Percentiles rank a stretch among this genome's conserved stretches.
These are phyloP conservation scores for Ennomos quercinarius DNA, from an alignment of 2,888 invertebrate species.

Conservation along the genomic window DNA sequence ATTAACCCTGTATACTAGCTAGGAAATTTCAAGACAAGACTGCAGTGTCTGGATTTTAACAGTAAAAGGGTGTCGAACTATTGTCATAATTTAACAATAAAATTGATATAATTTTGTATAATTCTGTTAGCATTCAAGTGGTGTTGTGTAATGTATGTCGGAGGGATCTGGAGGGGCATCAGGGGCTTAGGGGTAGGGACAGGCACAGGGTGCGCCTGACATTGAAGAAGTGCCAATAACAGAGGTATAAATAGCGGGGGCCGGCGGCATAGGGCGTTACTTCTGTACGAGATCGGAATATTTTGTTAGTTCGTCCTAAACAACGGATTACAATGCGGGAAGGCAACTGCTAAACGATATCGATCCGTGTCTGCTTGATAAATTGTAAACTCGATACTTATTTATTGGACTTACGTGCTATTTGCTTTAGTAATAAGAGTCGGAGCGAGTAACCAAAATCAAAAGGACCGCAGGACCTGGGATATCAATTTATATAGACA, in stretches of 20 bases:
- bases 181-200: conserved; percentile 71
- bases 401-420: conserved; percentile 62
- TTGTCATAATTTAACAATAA: conserved; percentile 73
- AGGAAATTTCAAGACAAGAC: too few relatives aligned
- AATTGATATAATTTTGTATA: conserved; percentile 83
- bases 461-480: too few relatives aligned
- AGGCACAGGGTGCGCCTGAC: conserved; percentile 84
- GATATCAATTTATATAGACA: neutral
- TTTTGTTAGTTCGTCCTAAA: conserved; percentile 78
- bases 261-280: conserved; percentile 80
- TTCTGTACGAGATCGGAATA: conserved; percentile 84
- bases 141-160: conserved; percentile 79
- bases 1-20: too few relatives aligned
- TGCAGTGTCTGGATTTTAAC: neutral
- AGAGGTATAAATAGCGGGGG: conserved; percentile 84
- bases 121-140: conserved; percentile 74
- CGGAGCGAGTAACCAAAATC: neutral
- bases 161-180: conserved; percentile 66
- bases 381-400: conserved; percentile 68
- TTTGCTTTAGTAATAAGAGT: conserved; percentile 28
- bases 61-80: conserved; percentile 65
- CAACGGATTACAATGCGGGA: conserved; percentile 83
- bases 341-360: conserved; percentile 67
- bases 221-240: conserved; percentile 87
- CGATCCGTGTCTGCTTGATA: conserved; percentile 71